phyloP scores from a whole-genome alignment of 2,888 invertebrate genomes.

The Ecliptopera silaceata region DNA sequence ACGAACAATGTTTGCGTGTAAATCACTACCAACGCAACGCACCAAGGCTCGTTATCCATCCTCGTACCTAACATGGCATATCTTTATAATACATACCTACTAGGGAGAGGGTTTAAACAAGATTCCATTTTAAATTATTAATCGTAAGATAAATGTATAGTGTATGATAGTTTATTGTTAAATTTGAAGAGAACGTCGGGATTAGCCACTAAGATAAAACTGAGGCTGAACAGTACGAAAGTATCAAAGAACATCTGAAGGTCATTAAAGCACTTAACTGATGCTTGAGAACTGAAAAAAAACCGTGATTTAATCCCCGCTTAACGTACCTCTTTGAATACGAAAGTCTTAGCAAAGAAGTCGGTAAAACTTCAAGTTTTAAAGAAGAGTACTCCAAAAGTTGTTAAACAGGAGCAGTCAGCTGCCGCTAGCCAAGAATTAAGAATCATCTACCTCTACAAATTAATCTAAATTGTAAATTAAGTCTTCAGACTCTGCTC shows the following conservation, averaged over 20 bases:
- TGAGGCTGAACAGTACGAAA: neutral
- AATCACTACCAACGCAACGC: no score
- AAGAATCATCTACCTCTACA: slow-evolving; percentile 1
- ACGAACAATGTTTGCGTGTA: no score
- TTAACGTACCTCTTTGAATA: neutral
- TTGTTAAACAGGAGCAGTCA: slow-evolving; percentile 6
- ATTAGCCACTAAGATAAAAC: neutral
- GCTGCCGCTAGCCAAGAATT: neutral
- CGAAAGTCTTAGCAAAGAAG: neutral
- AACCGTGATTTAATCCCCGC: neutral
- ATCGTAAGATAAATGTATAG: no score
- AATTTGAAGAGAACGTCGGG: no score
- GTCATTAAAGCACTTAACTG: neutral
- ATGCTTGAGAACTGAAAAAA: slow-evolving; percentile 2
- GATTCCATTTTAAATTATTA: no score
- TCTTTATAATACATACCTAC: no score
- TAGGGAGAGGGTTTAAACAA: no score
- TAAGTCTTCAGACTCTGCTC: slow-evolving; percentile 11
- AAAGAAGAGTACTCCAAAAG: neutral
- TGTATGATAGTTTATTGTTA: no score
- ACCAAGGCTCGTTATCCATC: no score
- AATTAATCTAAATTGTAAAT: slow-evolving; percentile 17
- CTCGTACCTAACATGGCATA: no score
- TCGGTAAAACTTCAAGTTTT: neutral
- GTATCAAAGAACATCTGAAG: neutral